Base-by-base conservation (phyloP, 2,797 vertebrate species). In the Cirrhinus mrigala region DNA sequence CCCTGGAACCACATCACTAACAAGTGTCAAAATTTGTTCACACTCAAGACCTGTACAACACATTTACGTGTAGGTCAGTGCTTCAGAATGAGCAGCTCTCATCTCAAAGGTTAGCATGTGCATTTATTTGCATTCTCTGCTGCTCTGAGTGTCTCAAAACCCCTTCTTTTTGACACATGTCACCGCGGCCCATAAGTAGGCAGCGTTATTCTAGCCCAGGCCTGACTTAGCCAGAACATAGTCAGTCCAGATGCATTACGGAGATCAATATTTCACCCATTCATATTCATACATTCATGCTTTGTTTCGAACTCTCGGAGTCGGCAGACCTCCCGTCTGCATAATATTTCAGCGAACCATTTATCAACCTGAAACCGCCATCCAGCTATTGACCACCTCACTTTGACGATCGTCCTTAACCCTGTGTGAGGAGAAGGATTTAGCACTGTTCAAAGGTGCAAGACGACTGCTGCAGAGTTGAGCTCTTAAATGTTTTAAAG, bases 21-120 rank as follows among this genome's bases (percentile, higher is more conserved):
- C 92, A 85, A 93, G 93, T 94, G 93, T 94, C 94, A 94, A 90
- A 92, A 94, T 95, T 92, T 94, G 93, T 93, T 92, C 93, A 88
- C 90, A 90, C 92, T 93, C 93, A 91, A 92, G 91, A 93, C 93
- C 91, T 92, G 91, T 93, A 92, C 92, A 93, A 84, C 90, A 82
- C 92, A 93, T 93, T 94, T 94, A 94, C 88, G 90, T 94, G 93
- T 95, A 95, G 95, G 95, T 96, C 94, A 95, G 89, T 48, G 94
- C 92, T 95, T 96, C 86, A 92, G 94, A 95, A 95, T 94, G 94
- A 95, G 94, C 94, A 91, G 88, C 90, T 93, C 92, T 94, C 93
- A 93, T 91, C 93, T 92, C 92, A 95, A 96, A 95, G 95, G 95
- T 95, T 95, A 95, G 52, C 90, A 91, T 93, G 90, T 90, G 94